A percentile compares a stretch with the other conserved stretches of the same genome.
These are phyloP conservation scores for Nymphalis polychloros DNA, from an alignment of 2,888 invertebrate genomes.

Conservation along the genomic window DNA sequence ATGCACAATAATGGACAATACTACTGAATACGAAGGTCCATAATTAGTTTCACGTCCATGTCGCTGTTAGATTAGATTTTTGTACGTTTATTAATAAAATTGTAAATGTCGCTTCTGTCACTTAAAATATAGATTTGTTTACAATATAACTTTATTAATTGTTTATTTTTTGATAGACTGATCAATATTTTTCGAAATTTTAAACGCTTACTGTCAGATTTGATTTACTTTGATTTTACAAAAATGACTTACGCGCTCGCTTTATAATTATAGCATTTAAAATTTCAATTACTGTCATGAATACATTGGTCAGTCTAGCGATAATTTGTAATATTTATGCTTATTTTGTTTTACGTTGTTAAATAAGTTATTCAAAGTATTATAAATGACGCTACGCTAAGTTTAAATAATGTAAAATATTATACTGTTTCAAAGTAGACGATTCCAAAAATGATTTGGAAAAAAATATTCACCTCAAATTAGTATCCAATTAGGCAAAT, in stretches of 20 bases:
- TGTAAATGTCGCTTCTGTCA: conserved; percentile 55
- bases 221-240: neutral
- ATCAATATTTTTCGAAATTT: neutral
- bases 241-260: neutral
- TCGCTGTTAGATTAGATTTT: conserved; percentile 65
- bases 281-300: neutral
- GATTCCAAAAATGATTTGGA: conserved; percentile 8
- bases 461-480: conserved; percentile 9
- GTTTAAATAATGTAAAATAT: neutral
- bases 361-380: conserved; percentile 1
- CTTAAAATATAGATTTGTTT: neutral
- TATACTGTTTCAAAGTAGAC: neutral
- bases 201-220: neutral
- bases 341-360: conserved; percentile 4
- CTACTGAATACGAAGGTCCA: conserved; percentile 74
- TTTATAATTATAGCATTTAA: neutral
- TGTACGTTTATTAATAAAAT: conserved; percentile 58
- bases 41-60: conserved; percentile 71
- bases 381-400: neutral
- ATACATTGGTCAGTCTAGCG: neutral
- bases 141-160: neutral
- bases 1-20: conserved; percentile 81
- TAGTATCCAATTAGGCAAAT: conserved; percentile 11
- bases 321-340: neutral
- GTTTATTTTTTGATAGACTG: neutral